A percentile compares a stretch with the other conserved stretches of the same genome.
Evolutionary conservation across 2,797 vertebrate genomes (phyloP).

Genomic region (Hyperoplus lanceolatus): DNA sequence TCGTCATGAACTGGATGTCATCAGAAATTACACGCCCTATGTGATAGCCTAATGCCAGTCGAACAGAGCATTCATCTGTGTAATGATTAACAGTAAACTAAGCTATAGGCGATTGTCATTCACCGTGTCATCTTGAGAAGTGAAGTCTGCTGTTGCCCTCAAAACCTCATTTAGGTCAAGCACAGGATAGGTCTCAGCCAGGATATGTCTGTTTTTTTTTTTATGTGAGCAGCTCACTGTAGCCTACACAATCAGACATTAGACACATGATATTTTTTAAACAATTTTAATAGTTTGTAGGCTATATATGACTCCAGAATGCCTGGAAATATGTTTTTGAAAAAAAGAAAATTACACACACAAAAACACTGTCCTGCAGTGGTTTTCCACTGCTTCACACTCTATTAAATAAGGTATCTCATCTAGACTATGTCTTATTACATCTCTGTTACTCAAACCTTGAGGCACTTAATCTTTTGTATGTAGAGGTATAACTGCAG

Average conservation of each 20-base stretch:
- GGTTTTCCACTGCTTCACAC: constrained; percentile 53
- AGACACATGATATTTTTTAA: constrained; percentile 29
- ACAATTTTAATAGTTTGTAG: constrained; percentile 74
- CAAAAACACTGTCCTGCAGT: constrained; percentile 72
- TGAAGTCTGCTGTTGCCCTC: neutral
- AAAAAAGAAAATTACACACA: constrained; percentile 69
- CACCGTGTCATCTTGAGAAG: neutral
- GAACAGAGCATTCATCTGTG: neutral
- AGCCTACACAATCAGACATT: neutral
- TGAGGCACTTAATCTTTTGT: constrained; percentile 82
- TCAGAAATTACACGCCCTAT: neutral
- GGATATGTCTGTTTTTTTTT: neutral
- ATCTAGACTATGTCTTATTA: constrained; percentile 46
- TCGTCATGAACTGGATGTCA: neutral
- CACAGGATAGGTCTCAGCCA: neutral
- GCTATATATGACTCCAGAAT: constrained; percentile 74
- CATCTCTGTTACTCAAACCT: constrained; percentile 62
- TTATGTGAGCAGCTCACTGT: neutral
- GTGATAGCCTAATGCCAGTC: neutral
- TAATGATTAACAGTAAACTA: neutral
- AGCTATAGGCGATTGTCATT: neutral
- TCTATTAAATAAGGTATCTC: constrained; percentile 73
- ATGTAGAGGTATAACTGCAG: constrained; percentile 53
- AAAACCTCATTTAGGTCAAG: neutral
- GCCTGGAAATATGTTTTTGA: constrained; percentile 75